Percentiles rank a stretch among this genome's conserved stretches.
These are phyloP conservation scores for Tilapia sparmanii DNA, from an alignment of 2,113 vertebrate genomes.

Conservation along the genomic window DNA sequence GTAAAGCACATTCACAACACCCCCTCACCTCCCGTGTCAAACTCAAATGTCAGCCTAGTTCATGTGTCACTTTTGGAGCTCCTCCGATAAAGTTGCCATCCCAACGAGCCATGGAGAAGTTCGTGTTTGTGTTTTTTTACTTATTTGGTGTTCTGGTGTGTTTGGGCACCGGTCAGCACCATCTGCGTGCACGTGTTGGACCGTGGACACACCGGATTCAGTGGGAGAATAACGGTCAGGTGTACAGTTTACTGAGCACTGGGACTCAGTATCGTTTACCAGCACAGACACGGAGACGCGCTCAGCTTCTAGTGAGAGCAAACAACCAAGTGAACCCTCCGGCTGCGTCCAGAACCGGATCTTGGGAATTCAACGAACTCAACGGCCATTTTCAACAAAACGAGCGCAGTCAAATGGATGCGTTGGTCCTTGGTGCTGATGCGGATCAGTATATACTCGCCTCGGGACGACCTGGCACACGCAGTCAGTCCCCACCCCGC, in stretches of 20 bases:
- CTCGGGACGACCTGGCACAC: not conserved
- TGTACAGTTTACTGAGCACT: conserved; percentile 69
- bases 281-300: conserved; percentile 11
- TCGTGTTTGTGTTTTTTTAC: not conserved
- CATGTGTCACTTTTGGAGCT: not conserved
- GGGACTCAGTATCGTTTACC: conserved; percentile 61
- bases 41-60: not conserved
- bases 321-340: not conserved
- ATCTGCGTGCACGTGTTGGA: not conserved
- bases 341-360: not conserved
- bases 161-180: conserved; percentile 49
- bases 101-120: conserved; percentile 35
- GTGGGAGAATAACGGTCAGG: conserved; percentile 69
- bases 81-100: not conserved
- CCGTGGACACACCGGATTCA: conserved; percentile 66
- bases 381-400: not conserved
- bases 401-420: not conserved
- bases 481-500: not conserved
- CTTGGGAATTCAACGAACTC: not conserved
- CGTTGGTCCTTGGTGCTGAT: conserved; percentile 21
- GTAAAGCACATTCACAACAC: not conserved
- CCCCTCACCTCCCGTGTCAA: not conserved
- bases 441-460: conserved; percentile 35
- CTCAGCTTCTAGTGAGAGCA: conserved; percentile 43
- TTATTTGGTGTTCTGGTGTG: conserved; percentile 24